Conservation (phyloP, 1,140 invertebrate genomes). For the Parasteatoda tepidariorum region DNA sequence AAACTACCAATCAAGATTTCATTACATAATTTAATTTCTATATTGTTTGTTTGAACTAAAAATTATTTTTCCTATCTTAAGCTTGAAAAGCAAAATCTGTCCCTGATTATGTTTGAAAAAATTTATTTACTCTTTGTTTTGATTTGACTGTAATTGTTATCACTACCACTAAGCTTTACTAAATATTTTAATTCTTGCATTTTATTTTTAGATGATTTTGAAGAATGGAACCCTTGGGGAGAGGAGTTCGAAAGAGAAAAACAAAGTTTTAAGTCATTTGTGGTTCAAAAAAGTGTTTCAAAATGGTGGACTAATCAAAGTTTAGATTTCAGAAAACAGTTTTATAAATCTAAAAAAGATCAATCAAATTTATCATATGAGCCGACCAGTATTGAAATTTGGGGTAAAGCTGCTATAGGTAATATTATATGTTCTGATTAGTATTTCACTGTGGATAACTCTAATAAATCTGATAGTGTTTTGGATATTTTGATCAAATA, state of each 20-base stretch:
- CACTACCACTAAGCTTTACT: too few relatives aligned
- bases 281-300: not conserved
- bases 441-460: slow-evolving; percentile 8
- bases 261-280: not conserved
- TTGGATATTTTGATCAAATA: not conserved
- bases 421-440: too few relatives aligned
- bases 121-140: too few relatives aligned
- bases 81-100: too few relatives aligned
- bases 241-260: slow-evolving; percentile 68
- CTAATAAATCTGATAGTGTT: not conserved
- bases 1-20: too few relatives aligned
- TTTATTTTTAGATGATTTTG: slow-evolving; percentile 61
- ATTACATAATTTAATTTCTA: too few relatives aligned
- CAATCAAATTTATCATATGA: slow-evolving; percentile 31
- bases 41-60: too few relatives aligned
- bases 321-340: slow-evolving; percentile 53
- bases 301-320: slow-evolving; percentile 26
- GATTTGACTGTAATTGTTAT: too few relatives aligned
- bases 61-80: too few relatives aligned
- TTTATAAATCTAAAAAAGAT: slow-evolving; percentile 45
- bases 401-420: slow-evolving; percentile 73
- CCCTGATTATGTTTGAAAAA: too few relatives aligned
- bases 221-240: slow-evolving; percentile 70
- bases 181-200: too few relatives aligned
- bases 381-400: slow-evolving; percentile 69